A percentile compares a stretch with the other conserved stretches of the same genome.
phyloP scores from a whole-genome alignment of 2,888 invertebrate species.

The Drosophila mimetica region DNA sequence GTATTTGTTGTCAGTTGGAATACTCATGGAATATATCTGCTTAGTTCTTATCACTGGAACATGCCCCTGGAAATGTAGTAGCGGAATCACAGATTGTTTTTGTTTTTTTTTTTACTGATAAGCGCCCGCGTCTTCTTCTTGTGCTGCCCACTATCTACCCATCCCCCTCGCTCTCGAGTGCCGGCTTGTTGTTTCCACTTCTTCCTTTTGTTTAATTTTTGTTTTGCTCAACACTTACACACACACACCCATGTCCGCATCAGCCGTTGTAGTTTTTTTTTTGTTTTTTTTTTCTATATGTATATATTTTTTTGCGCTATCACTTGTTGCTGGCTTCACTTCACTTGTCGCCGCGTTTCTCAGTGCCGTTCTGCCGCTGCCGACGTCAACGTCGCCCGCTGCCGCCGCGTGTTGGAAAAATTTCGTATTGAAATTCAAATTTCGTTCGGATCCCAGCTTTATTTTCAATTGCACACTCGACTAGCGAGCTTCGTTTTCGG shows the following conservation, averaged over 20 bases:
- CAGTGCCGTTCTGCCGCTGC: slow-evolving; percentile 18
- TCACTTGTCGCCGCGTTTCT: slow-evolving; percentile 16
- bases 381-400: slow-evolving; percentile 30
- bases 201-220: slow-evolving; percentile 37
- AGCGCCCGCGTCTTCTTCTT: slow-evolving; percentile 10
- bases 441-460: slow-evolving; percentile 67
- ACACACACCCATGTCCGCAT: no score
- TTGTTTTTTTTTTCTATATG: neutral
- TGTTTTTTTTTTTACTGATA: slow-evolving; percentile 26
- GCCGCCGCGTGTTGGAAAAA: slow-evolving; percentile 56
- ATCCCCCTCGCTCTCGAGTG: slow-evolving; percentile 15
- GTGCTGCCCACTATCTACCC: neutral
- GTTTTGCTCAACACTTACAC: slow-evolving; percentile 45
- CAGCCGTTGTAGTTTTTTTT: no score
- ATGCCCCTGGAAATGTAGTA: slow-evolving; percentile 9
- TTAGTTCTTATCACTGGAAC: slow-evolving; percentile 1
- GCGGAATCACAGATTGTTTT: neutral
- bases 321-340: slow-evolving; percentile 66
- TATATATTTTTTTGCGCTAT: slow-evolving; percentile 50
- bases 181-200: slow-evolving; percentile 25
- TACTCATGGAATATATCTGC: slow-evolving; percentile 17
- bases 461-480: slow-evolving; percentile 75
- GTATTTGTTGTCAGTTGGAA: slow-evolving; percentile 12
- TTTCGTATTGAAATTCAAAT: slow-evolving; percentile 75
- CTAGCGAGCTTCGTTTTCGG: slow-evolving; percentile 57